These are phyloP conservation scores for Heliocidaris tuberculata DNA, from an alignment of 35 echinoderm and acorn worm species.

Conservation along the genomic window DNA sequence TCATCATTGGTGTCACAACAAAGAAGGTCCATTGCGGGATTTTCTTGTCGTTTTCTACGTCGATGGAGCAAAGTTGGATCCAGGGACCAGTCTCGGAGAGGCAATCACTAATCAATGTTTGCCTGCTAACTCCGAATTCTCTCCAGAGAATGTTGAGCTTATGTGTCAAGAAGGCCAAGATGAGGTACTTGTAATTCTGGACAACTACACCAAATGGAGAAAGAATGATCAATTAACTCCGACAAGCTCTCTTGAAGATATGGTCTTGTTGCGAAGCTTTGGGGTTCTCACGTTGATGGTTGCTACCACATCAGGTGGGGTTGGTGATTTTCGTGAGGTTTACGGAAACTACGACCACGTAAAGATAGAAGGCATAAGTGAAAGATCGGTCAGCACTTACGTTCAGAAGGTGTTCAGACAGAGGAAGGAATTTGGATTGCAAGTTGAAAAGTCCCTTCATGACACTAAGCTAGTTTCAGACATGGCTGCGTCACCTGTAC, in stretches of 20 bases:
- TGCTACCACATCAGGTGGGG: neutral
- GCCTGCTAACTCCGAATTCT: neutral
- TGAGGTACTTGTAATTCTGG: neutral
- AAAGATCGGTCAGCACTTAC: neutral
- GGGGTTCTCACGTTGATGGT: neutral
- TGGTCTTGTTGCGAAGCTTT: neutral
- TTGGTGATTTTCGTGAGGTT: neutral
- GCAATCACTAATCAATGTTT: neutral
- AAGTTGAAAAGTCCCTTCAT: neutral
- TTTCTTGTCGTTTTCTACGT: neutral
- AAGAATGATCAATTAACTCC: neutral
- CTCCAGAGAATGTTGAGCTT: neutral
- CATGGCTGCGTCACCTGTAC: neutral
- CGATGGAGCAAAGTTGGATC: neutral
- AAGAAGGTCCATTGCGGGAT: neutral
- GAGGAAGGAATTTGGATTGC: neutral
- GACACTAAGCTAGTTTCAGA: neutral
- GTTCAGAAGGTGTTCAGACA: neutral
- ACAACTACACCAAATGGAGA: neutral
- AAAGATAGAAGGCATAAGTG: neutral
- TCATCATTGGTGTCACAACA: neutral
- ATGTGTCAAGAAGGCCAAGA: neutral
- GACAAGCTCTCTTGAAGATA: neutral
- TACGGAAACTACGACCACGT: conserved; percentile 14
- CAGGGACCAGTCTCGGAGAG: neutral